Evolutionary conservation across 2,888 invertebrate species (phyloP).

Genomic region (Ormyrus nitidulus): DNA sequence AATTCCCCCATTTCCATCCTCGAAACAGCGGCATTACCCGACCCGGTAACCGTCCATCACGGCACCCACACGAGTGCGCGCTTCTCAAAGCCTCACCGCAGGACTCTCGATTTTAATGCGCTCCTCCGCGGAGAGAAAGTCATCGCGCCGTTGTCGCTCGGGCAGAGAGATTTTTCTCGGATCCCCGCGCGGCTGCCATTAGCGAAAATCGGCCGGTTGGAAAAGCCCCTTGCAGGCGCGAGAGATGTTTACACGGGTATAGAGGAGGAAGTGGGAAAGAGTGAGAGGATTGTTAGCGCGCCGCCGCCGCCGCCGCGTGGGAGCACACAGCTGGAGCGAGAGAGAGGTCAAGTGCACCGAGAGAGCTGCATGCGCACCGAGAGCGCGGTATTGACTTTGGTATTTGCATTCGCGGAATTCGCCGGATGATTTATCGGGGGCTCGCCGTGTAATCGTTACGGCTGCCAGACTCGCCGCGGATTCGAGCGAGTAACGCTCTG

Average conservation of each 20-base stretch:
- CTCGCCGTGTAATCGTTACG: neutral
- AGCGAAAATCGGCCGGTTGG: too few relatives aligned
- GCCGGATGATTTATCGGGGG: slow-evolving; percentile 34
- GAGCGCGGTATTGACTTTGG: slow-evolving; percentile 39
- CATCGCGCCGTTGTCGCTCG: slow-evolving; percentile 10
- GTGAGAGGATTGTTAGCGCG: neutral
- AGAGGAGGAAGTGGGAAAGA: slow-evolving; percentile 1
- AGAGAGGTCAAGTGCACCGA: slow-evolving; percentile 40
- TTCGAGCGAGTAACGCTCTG: neutral
- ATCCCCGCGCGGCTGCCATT: neutral
- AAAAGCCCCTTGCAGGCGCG: too few relatives aligned
- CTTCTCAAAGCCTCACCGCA: too few relatives aligned
- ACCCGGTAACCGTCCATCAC: too few relatives aligned
- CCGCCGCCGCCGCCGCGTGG: too few relatives aligned
- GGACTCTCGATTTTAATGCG: slow-evolving; percentile 38
- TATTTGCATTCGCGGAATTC: slow-evolving; percentile 40
- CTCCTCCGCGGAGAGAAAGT: slow-evolving; percentile 25
- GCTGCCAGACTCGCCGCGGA: neutral
- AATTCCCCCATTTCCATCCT: too few relatives aligned
- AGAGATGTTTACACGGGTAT: neutral
- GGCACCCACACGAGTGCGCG: too few relatives aligned
- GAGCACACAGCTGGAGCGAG: neutral
- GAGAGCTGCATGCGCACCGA: neutral
- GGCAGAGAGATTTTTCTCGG: neutral
- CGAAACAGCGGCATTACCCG: too few relatives aligned